A percentile compares a stretch with the other conserved stretches of the same genome.
Conservation (phyloP, 2,888 invertebrate species). For the Xylota segnis region DNA sequence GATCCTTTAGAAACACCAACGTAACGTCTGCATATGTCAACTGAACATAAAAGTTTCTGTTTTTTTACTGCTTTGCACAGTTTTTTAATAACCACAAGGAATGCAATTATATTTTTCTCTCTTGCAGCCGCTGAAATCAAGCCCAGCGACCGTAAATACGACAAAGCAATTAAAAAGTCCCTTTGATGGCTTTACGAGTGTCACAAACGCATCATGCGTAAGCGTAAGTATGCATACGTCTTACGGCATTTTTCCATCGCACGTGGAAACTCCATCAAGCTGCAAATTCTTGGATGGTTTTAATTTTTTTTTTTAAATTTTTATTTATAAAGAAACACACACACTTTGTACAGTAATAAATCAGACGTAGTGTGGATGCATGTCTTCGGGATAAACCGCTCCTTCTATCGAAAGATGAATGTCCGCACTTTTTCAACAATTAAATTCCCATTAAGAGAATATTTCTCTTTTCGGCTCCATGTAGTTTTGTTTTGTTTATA, state of each 20-base stretch:
- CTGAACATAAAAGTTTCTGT: neutral
- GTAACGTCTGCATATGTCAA: too few species aligned
- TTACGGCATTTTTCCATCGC: neutral
- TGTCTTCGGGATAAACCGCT: neutral
- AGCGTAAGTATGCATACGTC: neutral
- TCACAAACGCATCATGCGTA: neutral
- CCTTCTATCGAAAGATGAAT: neutral
- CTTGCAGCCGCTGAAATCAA: neutral
- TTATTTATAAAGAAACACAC: neutral
- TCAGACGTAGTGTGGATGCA: neutral
- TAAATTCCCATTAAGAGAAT: neutral
- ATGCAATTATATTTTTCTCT: neutral
- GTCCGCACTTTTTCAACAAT: neutral
- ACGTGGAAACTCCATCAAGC: neutral
- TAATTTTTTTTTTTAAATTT: neutral
- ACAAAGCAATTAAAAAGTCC: neutral
- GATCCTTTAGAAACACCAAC: too few species aligned
- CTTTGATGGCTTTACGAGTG: constrained; percentile 7
- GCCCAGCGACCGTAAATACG: neutral
- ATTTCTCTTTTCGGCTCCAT: neutral
- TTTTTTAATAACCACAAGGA: neutral
- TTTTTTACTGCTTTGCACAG: neutral
- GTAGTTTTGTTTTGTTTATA: constrained; percentile 20
- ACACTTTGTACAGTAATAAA: neutral
- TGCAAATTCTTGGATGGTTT: neutral